These are phyloP conservation scores for Myotis daubentonii DNA, from an alignment of 2,797 vertebrate genomes.

Conservation along the genomic window DNA sequence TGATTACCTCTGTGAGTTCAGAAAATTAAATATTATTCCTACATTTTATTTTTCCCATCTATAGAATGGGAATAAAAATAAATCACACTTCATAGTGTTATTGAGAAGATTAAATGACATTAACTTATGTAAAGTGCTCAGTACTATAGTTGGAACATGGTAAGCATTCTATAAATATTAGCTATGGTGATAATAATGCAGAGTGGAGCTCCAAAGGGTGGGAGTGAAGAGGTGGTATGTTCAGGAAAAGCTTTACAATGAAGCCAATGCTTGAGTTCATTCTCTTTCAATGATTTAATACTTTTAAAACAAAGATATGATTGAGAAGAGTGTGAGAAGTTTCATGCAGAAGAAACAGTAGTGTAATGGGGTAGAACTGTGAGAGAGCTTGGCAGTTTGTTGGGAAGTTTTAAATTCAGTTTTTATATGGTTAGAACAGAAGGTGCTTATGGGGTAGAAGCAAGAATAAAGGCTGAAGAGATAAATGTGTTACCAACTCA, in stretches of 20 bases:
- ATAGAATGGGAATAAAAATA: conserved; percentile 16
- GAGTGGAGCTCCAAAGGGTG: not conserved
- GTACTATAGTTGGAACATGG: not conserved
- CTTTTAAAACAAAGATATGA: not conserved
- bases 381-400: not conserved
- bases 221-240: not conserved
- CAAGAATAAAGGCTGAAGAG: not conserved
- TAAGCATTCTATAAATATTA: not conserved
- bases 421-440: not conserved
- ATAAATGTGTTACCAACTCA: not conserved
- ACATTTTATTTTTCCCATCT: not conserved
- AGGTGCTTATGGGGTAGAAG: not conserved
- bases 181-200: not conserved
- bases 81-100: not conserved
- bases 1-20: not conserved
- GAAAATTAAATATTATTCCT: not conserved
- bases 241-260: not conserved
- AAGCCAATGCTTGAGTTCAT: not conserved
- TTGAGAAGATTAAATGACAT: conserved; percentile 14
- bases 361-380: not conserved
- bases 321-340: not conserved
- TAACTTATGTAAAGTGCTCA: not conserved
- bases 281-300: not conserved
- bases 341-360: not conserved
- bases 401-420: not conserved